Conservation (phyloP, 2,797 vertebrate species). For the Chloroceryle amazona region DNA sequence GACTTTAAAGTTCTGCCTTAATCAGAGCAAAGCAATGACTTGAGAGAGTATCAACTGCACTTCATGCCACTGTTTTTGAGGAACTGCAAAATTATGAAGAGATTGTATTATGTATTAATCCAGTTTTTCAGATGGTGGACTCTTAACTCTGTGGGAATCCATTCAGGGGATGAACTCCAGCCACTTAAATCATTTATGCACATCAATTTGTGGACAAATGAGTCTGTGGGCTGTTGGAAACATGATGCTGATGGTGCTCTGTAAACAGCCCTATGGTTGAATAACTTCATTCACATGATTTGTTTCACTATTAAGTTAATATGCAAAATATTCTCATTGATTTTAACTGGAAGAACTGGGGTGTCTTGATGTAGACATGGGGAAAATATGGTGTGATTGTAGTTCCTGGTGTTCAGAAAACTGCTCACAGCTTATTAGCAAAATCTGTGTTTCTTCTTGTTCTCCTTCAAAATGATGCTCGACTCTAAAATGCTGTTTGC, state of each 20-base stretch:
- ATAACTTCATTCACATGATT: background rate
- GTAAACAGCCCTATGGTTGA: background rate
- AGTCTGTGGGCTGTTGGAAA: background rate
- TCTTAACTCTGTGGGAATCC: background rate
- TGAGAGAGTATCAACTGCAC: background rate
- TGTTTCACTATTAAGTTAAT: background rate
- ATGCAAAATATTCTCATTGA: background rate
- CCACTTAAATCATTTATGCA: background rate
- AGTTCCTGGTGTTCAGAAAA: background rate
- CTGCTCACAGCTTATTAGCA: background rate
- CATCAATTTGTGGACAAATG: background rate
- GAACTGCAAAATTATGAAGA: background rate
- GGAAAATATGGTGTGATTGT: background rate
- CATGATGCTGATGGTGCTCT: background rate
- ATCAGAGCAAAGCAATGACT: background rate
- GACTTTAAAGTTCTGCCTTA: conserved; percentile 2
- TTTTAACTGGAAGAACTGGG: background rate
- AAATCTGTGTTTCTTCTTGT: rapidly evolving
- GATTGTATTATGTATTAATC: background rate
- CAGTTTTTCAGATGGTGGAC: background rate
- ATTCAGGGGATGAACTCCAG: background rate
- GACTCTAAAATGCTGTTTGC: background rate
- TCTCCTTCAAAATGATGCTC: background rate
- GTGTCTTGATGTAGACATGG: background rate
- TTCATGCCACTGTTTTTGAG: background rate